phyloP scores from a whole-genome alignment of 2,113 vertebrate genomes.

The Nymphicus hollandicus region DNA sequence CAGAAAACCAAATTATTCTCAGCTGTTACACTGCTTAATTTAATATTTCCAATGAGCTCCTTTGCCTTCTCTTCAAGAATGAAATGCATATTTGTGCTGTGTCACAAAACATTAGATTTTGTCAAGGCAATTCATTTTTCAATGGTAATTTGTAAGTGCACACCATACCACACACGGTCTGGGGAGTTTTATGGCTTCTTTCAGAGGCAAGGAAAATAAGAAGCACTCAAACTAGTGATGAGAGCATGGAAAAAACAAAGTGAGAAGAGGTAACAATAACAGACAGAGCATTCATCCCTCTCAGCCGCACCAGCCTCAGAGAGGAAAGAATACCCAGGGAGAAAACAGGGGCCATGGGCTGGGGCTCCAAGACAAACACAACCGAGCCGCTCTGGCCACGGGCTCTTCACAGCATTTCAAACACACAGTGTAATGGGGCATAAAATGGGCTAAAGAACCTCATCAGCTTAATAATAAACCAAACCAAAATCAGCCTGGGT shows the following conservation, averaged over 20 bases:
- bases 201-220: constrained; percentile 30
- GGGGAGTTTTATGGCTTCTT: constrained; percentile 46
- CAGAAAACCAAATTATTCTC: constrained; percentile 99
- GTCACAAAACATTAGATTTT: constrained; percentile 93
- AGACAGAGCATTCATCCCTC: not conserved
- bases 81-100: constrained; percentile 86
- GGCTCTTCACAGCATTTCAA: not conserved
- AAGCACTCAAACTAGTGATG: not conserved
- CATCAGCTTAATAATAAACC: constrained; percentile 38
- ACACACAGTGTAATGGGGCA: constrained; percentile 31
- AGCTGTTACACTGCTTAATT: constrained; percentile 97
- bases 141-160: constrained; percentile 81
- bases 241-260: not conserved
- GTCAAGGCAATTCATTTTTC: constrained; percentile 85
- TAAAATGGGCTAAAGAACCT: constrained; percentile 44
- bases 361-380: not conserved
- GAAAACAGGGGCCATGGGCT: fast-evolving
- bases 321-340: not conserved
- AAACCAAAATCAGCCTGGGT: not conserved
- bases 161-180: constrained; percentile 50
- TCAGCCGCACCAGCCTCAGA: not conserved
- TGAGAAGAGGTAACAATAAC: constrained; percentile 12
- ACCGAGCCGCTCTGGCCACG: not conserved
- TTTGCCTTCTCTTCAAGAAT: constrained; percentile 78
- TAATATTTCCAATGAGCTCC: constrained; percentile 94